These are phyloP conservation scores for Labeo catla DNA, from an alignment of 2,113 vertebrate genomes.

Conservation along the genomic window DNA sequence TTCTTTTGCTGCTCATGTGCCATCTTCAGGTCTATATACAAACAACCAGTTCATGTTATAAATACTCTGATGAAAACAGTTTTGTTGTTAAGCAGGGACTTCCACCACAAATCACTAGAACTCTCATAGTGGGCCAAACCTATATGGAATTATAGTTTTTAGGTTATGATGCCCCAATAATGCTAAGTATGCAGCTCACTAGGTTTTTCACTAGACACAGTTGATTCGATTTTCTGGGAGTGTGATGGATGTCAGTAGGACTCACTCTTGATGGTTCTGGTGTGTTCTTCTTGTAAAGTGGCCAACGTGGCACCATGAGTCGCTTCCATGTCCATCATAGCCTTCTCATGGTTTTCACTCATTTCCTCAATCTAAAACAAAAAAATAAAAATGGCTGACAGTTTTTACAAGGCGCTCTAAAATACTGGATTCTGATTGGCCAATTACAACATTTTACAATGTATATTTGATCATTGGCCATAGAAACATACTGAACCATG, in stretches of 20 bases:
- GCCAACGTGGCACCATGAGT: conserved; percentile 78
- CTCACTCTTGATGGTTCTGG: conserved; percentile 87
- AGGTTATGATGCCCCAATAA: not conserved
- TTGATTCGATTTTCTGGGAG: not conserved
- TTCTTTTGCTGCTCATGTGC: conserved; percentile 90
- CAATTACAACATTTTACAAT: not conserved
- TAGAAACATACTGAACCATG: not conserved
- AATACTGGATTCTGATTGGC: not conserved
- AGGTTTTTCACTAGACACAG: not conserved
- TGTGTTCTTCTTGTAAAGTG: conserved; percentile 86
- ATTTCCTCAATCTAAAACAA: conserved; percentile 85
- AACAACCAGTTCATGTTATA: conserved; percentile 15
- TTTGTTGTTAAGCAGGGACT: not conserved
- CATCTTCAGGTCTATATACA: conserved; percentile 81
- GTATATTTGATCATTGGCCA: not conserved
- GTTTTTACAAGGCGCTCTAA: not conserved
- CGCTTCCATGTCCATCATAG: conserved; percentile 83
- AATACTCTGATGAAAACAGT: not conserved
- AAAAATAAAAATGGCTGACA: not conserved
- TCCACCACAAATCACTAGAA: not conserved
- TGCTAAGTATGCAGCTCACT: not conserved
- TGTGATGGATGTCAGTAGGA: not conserved
- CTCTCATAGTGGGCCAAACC: not conserved
- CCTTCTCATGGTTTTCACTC: conserved; percentile 79
- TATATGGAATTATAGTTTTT: not conserved